Conservation (phyloP, 2,113 vertebrate genomes). For the Heptranchias perlo region DNA sequence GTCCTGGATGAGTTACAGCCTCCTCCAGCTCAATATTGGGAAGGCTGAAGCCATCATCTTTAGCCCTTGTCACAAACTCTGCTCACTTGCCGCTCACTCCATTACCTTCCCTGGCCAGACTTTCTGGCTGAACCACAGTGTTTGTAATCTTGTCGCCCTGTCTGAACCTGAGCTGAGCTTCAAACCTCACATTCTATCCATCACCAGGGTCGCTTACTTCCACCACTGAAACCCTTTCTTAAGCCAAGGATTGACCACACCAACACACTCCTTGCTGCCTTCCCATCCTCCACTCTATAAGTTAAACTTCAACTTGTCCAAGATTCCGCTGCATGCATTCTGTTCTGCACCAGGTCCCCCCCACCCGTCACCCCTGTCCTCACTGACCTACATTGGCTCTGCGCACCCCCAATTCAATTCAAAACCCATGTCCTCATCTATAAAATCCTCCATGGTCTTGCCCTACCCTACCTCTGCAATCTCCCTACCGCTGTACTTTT, state of each 20-base stretch:
- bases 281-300: neutral
- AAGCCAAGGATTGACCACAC: neutral
- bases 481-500: neutral
- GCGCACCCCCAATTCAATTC: neutral
- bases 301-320: neutral
- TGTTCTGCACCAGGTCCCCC: neutral
- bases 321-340: neutral
- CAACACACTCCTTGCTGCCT: neutral
- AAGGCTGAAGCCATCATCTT: neutral
- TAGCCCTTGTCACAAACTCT: neutral
- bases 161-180: neutral
- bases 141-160: neutral
- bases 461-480: neutral
- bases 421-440: neutral
- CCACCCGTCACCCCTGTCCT: neutral
- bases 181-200: neutral
- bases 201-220: neutral
- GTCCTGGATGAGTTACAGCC: no score
- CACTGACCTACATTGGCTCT: neutral
- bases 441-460: neutral
- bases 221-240: neutral
- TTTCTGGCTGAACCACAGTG: neutral
- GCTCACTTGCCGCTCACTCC: neutral
- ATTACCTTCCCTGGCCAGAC: neutral
- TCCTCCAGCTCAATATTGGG: neutral